phyloP scores from a whole-genome alignment of 1,140 invertebrate species.

The Dendrolimus punctatus region DNA sequence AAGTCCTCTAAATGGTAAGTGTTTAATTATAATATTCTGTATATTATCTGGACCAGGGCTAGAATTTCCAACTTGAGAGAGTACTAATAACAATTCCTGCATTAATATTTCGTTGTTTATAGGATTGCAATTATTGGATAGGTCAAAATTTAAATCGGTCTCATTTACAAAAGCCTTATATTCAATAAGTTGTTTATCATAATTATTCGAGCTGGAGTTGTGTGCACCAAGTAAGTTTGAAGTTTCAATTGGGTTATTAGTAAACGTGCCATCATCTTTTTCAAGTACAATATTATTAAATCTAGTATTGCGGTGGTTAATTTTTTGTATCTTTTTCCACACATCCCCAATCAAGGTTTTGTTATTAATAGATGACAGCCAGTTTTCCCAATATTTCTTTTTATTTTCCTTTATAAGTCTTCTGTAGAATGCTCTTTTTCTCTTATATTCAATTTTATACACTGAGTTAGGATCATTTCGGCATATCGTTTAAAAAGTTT shows the following conservation, averaged over 20 bases:
- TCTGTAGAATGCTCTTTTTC: conserved; percentile 23
- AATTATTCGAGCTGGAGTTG: conserved; percentile 32
- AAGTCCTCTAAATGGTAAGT: conserved; percentile 12
- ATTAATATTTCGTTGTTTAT: conserved; percentile 16
- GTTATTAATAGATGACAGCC: conserved; percentile 18
- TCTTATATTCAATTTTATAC: conserved; percentile 22
- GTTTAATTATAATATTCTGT: conserved; percentile 18
- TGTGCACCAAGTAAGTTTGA: conserved; percentile 21
- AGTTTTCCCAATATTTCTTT: conserved; percentile 16
- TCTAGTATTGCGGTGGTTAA: conserved; percentile 10
- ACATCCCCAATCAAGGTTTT: conserved; percentile 13
- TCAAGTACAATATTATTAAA: conserved; percentile 12
- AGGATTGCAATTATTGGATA: conserved; percentile 13
- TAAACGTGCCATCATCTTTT: conserved; percentile 12
- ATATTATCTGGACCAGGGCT: conserved; percentile 22
- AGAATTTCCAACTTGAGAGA: conserved; percentile 12
- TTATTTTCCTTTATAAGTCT: conserved; percentile 27
- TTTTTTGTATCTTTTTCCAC: conserved; percentile 19
- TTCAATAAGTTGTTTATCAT: conserved; percentile 19
- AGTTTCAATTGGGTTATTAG: conserved; percentile 15
- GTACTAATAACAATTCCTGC: conserved; percentile 11
- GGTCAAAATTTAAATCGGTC: conserved; percentile 5
- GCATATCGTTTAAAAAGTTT: conserved; percentile 29
- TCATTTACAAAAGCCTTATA: conserved; percentile 20
- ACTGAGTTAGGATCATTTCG: conserved; percentile 17